phyloP scores from a whole-genome alignment of 2,113 vertebrate genomes.

The Eidolon helvum region DNA sequence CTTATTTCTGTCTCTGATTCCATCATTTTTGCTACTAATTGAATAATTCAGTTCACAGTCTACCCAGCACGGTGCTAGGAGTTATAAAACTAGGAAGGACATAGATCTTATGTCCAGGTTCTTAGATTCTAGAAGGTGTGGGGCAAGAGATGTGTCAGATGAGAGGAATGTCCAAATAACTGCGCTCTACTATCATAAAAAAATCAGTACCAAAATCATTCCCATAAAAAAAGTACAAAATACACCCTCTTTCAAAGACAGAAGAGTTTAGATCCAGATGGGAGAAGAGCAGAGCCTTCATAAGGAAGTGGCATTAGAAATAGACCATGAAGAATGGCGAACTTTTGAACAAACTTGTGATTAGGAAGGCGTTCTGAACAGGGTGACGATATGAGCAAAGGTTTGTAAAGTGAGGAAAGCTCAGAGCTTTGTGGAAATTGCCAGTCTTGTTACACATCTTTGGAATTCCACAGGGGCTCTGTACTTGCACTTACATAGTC shows the following conservation, averaged over 20 bases:
- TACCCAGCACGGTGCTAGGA: neutral
- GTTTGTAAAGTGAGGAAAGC: neutral
- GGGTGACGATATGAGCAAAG: neutral
- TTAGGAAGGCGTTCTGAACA: neutral
- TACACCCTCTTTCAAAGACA: neutral
- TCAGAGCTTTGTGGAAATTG: neutral
- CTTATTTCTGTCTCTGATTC: conserved; percentile 27
- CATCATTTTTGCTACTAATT: conserved; percentile 17
- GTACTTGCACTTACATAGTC: neutral
- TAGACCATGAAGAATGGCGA: neutral
- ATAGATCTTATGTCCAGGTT: neutral
- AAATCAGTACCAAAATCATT: neutral
- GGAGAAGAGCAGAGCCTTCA: neutral
- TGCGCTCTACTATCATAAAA: neutral
- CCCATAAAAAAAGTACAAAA: neutral
- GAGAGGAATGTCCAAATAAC: neutral
- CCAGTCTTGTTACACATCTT: neutral
- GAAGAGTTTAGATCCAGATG: neutral
- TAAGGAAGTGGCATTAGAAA: neutral
- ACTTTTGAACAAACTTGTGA: neutral
- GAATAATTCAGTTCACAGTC: neutral
- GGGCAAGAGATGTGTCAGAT: neutral
- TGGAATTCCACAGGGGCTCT: neutral
- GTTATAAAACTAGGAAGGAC: neutral
- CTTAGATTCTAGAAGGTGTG: neutral